A percentile compares a stretch with the other conserved stretches of the same genome.
phyloP scores from a whole-genome alignment of 2,113 vertebrate species.

The Polypterus bichir region DNA sequence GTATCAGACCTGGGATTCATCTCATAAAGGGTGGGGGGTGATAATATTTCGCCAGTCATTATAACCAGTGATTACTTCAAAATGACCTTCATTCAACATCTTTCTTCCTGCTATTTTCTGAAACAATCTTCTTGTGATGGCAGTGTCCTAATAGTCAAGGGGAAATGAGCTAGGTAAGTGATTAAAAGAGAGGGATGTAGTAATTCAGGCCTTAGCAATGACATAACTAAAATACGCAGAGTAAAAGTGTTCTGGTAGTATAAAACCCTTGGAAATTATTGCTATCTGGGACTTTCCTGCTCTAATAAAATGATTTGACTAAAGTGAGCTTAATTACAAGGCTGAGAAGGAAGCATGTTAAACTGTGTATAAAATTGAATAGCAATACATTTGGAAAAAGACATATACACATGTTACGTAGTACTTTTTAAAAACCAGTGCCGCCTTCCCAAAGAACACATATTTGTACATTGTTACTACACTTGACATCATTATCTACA shows the following conservation, averaged over 20 bases:
- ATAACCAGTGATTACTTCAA: conserved; percentile 46
- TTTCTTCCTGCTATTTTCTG: conserved; percentile 32
- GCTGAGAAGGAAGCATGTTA: background rate
- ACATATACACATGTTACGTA: too few relatives aligned
- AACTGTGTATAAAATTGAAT: too few relatives aligned
- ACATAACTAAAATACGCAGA: conserved; percentile 17
- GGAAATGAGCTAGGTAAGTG: conserved; percentile 39
- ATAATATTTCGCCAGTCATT: conserved; percentile 15
- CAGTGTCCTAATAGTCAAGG: conserved; percentile 44
- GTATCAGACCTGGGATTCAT: conserved; percentile 12
- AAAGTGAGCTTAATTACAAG: conserved; percentile 25
- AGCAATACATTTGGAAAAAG: too few relatives aligned
- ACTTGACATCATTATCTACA: too few relatives aligned
- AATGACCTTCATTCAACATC: conserved; percentile 44
- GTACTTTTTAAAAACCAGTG: too few relatives aligned
- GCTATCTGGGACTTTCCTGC: conserved; percentile 32
- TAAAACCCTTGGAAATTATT: conserved; percentile 31
- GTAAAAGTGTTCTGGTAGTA: conserved; percentile 31
- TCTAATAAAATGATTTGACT: conserved; percentile 30
- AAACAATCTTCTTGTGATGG: conserved; percentile 43
- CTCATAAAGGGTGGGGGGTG: conserved; percentile 14
- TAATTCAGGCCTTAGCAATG: conserved; percentile 40
- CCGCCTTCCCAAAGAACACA: too few relatives aligned
- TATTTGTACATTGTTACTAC: too few relatives aligned
- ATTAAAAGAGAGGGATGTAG: conserved; percentile 42